phyloP scores from a whole-genome alignment of 2,113 vertebrate genomes.

The Struthidea cinerea region DNA sequence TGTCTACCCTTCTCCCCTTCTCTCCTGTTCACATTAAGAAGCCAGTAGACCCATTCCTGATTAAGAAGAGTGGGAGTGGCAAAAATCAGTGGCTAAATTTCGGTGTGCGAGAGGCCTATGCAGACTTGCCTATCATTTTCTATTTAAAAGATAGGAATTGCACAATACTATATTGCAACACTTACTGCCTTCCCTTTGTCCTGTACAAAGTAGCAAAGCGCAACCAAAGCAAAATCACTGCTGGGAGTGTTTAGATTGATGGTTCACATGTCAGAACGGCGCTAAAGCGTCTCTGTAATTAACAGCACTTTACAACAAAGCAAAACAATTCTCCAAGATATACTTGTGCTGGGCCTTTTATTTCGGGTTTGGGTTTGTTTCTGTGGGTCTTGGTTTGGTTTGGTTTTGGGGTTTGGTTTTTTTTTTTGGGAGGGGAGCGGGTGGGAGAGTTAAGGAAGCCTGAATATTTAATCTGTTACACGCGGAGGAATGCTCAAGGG shows the following conservation, averaged over 20 bases:
- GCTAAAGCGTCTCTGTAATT: not conserved
- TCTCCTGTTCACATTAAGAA: not conserved
- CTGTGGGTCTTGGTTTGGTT: not conserved
- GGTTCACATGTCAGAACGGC: not conserved
- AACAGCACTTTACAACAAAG: not conserved
- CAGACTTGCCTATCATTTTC: not conserved
- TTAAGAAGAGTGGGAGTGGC: not conserved
- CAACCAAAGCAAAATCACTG: not conserved
- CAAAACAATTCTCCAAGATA: not conserved
- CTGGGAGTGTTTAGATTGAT: not conserved
- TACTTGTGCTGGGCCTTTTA: not conserved
- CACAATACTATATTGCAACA: constrained; percentile 22
- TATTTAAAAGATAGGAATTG: constrained; percentile 29
- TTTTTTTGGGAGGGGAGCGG: fast-evolving
- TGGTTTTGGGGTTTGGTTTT: not conserved
- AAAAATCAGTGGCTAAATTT: not conserved
- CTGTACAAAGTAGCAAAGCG: not conserved
- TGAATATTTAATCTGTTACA: not conserved
- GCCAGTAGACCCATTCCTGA: not conserved
- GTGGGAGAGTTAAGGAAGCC: not conserved
- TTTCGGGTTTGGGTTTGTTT: not conserved
- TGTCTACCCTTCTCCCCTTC: not conserved
- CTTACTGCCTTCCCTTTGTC: not conserved
- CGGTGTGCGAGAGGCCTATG: not conserved
- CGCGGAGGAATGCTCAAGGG: not conserved